Conservation (phyloP, 1,140 invertebrate genomes). For the Berghia stephanieae region DNA sequence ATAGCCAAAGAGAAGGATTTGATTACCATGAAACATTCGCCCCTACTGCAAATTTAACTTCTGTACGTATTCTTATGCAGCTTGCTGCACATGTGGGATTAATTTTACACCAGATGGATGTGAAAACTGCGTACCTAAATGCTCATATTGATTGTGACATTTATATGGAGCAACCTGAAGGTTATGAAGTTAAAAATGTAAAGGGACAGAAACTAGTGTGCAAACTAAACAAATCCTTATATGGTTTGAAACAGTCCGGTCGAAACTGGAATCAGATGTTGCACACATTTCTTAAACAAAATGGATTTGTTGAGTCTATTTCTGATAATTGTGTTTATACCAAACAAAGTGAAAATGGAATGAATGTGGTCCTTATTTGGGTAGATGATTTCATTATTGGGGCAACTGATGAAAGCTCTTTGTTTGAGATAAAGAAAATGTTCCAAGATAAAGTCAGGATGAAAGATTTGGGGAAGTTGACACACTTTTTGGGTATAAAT, state of each 20-base stretch:
- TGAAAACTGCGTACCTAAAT: conserved; percentile 45
- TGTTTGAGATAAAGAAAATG: conserved; percentile 23
- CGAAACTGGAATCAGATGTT: conserved; percentile 10
- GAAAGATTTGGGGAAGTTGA: conserved; percentile 13
- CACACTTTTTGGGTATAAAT: conserved; percentile 12
- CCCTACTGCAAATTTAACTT: conserved; percentile 46
- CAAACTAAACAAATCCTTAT: neutral
- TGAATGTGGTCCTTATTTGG: conserved; percentile 20
- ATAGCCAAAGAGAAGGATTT: conserved; percentile 38
- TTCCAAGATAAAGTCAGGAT: conserved; percentile 19
- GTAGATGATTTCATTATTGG: conserved; percentile 28
- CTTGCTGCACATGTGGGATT: conserved; percentile 33
- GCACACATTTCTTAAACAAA: neutral
- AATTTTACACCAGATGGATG: conserved; percentile 46
- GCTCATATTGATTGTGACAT: conserved; percentile 34
- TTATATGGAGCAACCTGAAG: conserved; percentile 9
- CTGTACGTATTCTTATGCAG: conserved; percentile 40
- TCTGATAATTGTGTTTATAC: conserved; percentile 21
- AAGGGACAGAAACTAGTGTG: neutral
- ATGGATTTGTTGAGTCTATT: conserved; percentile 7
- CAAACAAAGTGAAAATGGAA: neutral
- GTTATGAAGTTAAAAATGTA: neutral
- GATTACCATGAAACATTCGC: conserved; percentile 50
- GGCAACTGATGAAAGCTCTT: neutral
- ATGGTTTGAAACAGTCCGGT: conserved; percentile 26